Conservation (phyloP, 2,113 vertebrate species). For the Petromus typicus region DNA sequence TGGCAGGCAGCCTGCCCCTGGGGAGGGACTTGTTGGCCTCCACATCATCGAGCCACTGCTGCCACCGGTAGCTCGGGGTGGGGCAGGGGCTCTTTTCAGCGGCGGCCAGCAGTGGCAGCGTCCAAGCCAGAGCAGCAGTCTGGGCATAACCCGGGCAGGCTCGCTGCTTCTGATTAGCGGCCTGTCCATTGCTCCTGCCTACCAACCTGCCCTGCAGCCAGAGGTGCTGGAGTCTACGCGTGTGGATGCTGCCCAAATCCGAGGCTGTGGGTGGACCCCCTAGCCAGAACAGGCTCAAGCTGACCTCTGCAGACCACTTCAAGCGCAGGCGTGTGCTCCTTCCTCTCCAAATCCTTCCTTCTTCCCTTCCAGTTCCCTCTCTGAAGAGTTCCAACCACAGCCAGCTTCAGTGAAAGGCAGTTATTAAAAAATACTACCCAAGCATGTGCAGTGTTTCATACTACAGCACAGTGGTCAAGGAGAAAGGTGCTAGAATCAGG, state of each 20-base stretch:
- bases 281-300: background rate
- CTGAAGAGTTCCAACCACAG: slow-evolving; percentile 53
- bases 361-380: background rate
- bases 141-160: slow-evolving; percentile 38
- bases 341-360: background rate
- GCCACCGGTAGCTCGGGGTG: slow-evolving; percentile 54
- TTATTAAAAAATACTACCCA: slow-evolving; percentile 64
- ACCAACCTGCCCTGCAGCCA: background rate
- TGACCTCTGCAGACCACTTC: slow-evolving; percentile 50
- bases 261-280: background rate
- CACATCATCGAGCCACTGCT: background rate
- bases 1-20: slow-evolving; percentile 2
- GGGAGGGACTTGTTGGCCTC: slow-evolving; percentile 27
- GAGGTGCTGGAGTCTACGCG: background rate
- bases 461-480: background rate
- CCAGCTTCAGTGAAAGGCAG: slow-evolving; percentile 36
- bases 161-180: slow-evolving; percentile 74
- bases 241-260: slow-evolving; percentile 19
- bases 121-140: slow-evolving; percentile 34
- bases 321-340: background rate
- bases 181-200: slow-evolving; percentile 46
- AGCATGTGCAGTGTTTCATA: slow-evolving; percentile 39
- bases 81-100: slow-evolving; percentile 70
- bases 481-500: slow-evolving; percentile 44
- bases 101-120: slow-evolving; percentile 1